A percentile compares a stretch with the other conserved stretches of the same genome.
Conservation (phyloP, 2,113 vertebrate genomes). For the Erythrocercus mccallii region DNA sequence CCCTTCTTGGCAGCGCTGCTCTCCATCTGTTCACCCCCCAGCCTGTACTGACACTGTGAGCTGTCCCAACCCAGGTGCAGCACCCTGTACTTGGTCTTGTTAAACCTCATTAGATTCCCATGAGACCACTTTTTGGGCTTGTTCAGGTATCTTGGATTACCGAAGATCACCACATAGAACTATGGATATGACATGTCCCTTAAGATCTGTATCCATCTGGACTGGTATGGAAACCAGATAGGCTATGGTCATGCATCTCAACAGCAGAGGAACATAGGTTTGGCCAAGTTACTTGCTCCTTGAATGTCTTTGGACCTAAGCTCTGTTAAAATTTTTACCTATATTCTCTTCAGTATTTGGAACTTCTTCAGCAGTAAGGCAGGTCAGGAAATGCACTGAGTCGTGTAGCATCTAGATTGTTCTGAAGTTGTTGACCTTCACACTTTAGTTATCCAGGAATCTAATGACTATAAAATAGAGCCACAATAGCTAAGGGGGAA, state of each 20-base stretch:
- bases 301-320: background rate
- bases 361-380: background rate
- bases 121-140: background rate
- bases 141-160: background rate
- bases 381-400: background rate
- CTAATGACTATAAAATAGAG: background rate
- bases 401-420: background rate
- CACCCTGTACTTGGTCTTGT: background rate
- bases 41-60: fast-evolving
- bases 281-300: background rate
- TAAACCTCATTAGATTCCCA: background rate
- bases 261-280: background rate
- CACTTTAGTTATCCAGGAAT: background rate
- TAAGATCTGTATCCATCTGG: background rate
- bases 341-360: background rate
- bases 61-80: background rate
- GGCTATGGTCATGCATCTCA: background rate
- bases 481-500: background rate
- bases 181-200: background rate
- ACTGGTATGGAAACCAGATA: background rate
- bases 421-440: background rate
- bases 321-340: background rate
- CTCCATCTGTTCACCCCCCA: background rate
- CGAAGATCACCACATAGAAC: background rate
- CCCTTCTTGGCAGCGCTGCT: background rate